Base-by-base conservation (phyloP, 1,140 invertebrate genomes). In the Lepidurus couesii region DNA sequence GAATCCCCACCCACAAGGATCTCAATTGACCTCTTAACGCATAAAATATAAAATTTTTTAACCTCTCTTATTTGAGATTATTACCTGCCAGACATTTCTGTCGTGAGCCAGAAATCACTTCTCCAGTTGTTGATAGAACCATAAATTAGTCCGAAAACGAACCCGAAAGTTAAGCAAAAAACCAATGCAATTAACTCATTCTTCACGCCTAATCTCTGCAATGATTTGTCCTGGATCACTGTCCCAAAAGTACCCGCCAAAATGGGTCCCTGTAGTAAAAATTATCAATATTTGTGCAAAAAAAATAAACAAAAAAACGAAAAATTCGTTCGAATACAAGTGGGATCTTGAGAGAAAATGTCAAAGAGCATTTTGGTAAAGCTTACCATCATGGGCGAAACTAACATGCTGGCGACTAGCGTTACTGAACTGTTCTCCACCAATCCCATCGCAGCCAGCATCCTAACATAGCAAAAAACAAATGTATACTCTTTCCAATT, bases 381-480 rank as follows among this genome's bases (percentile, higher is more conserved):
- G 44, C 44, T 78, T 86, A 90, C 90, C 93, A 95, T 95, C 4
- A 95, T 86, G 0, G 93, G 93, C 1, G 93, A 95, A 2, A 95
- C 91, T 80, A 95, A 85, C 93, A 95, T 95, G 74, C 92, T 92
- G 21, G 93, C 93, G 42, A 94, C 92, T 77, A 95, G 89, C 82
- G 93, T 91, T 1, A 93, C 92, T 2, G 92, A 90, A 81, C 90
- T 93, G 83, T 93, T 91, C 83, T 95, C 93, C 4, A 93, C 87
- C 44, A 95, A 85, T 13, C 93, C 93, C 77, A 94, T 86, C 8
- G 90, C 88, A 43, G 90, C 89, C n/a, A 91, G 85, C 34, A 86
- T 80, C 34, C 85, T 86, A 65, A 16, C n/a, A 11, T 34, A 45
- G n/a, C 44, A 1, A 82, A 82, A 76, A 74, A 80, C 65, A 79